phyloP scores from a whole-genome alignment of 1,140 invertebrate genomes.

The Caenorhabditis latens region DNA sequence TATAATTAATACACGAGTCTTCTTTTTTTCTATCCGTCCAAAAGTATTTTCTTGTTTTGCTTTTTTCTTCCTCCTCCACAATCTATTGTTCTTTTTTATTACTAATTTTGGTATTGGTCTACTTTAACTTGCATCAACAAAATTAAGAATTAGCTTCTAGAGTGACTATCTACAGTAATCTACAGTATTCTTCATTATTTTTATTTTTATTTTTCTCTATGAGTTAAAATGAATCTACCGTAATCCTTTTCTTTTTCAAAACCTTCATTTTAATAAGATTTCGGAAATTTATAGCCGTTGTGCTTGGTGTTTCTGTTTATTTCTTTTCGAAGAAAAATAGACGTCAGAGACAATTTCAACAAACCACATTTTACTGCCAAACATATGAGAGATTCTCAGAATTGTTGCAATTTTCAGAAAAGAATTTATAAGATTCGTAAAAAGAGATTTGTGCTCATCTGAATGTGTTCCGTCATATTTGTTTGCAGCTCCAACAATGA shows the following conservation, averaged over 20 bases:
- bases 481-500: background rate
- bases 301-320: no score
- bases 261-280: background rate
- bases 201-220: background rate
- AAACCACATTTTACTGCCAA: no score
- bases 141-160: no score
- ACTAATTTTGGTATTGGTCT: background rate
- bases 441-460: constrained; percentile 2
- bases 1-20: constrained; percentile 23
- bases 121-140: no score
- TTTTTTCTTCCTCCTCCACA: background rate
- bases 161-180: no score
- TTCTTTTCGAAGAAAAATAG: no score
- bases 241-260: background rate
- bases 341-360: no score
- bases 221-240: background rate
- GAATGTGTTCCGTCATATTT: constrained; percentile 1
- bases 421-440: background rate
- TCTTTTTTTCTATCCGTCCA: background rate
- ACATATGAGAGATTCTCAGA: no score
- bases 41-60: constrained; percentile 9
- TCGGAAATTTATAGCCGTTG: no score
- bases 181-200: background rate
- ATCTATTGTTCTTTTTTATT: background rate
- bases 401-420: background rate